Conservation (phyloP, 2,888 invertebrate genomes). For the Rapana venosa region DNA sequence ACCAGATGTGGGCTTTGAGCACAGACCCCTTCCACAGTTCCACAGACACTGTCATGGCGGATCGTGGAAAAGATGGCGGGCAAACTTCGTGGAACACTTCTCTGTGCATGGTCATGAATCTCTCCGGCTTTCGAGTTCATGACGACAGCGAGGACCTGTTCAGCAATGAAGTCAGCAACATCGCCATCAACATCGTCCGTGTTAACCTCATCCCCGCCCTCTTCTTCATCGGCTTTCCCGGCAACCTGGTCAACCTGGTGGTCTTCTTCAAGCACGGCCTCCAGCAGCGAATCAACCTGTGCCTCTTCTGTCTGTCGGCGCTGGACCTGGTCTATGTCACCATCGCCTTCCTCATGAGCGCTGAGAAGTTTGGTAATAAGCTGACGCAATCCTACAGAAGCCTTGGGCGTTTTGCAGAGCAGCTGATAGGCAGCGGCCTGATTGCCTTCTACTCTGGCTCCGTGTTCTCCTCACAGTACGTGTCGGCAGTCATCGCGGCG, state of each 20-base stretch:
- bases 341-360: not conserved
- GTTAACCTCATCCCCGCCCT: not conserved
- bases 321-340: not conserved
- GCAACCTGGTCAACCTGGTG: not conserved
- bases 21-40: too few species aligned
- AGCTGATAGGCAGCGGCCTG: not conserved
- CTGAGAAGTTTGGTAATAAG: not conserved
- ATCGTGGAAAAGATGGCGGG: too few species aligned
- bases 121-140: not conserved
- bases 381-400: not conserved
- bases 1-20: too few species aligned
- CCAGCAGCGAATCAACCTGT: constrained; percentile 7
- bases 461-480: not conserved
- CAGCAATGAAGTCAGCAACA: not conserved
- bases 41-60: too few species aligned
- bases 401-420: not conserved
- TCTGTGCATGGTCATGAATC: not conserved
- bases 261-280: constrained; percentile 14
- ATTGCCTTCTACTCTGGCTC: not conserved
- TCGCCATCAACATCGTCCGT: not conserved
- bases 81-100: too few species aligned
- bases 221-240: constrained; percentile 4
- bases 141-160: not conserved
- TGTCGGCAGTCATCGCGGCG: not conserved
- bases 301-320: not conserved